Evolutionary conservation across 2,797 vertebrate species (phyloP).

Genomic region (Serranus cabrilla): DNA sequence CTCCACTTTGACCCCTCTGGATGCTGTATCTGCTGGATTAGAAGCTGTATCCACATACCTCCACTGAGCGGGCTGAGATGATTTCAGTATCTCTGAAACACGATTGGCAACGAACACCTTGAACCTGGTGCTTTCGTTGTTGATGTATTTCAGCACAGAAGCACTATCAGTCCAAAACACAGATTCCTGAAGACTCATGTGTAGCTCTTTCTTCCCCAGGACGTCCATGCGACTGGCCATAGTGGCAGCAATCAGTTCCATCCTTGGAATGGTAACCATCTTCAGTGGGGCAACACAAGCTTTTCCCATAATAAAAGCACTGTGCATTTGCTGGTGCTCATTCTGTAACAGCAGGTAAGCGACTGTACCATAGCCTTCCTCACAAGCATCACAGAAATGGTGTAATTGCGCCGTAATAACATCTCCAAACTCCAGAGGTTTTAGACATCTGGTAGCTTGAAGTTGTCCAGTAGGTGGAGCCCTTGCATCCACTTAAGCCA

Average conservation of each 20-base stretch:
- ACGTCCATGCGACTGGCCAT: conserved; percentile 20
- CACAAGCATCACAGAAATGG: not conserved
- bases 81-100: conserved; percentile 19
- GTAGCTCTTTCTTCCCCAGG: conserved; percentile 34
- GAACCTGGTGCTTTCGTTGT: conserved; percentile 17
- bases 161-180: conserved; percentile 42
- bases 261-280: conserved; percentile 13
- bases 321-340: not conserved
- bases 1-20: conserved; percentile 8
- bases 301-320: conserved; percentile 36
- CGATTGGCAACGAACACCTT: conserved; percentile 24
- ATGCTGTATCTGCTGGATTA: conserved; percentile 32
- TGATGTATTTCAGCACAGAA: conserved; percentile 34
- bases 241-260: conserved; percentile 31
- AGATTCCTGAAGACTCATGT: conserved; percentile 30
- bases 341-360: not conserved
- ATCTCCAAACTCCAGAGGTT: conserved; percentile 5
- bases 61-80: conserved; percentile 24
- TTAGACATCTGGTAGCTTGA: not conserved
- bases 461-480: not conserved
- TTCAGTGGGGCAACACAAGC: conserved; percentile 16
- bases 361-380: not conserved
- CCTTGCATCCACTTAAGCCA: not conserved
- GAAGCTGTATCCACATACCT: conserved; percentile 4
- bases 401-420: not conserved